phyloP scores from a whole-genome alignment of 2,113 vertebrate species.

The Gnathonemus echidnorhynchus region DNA sequence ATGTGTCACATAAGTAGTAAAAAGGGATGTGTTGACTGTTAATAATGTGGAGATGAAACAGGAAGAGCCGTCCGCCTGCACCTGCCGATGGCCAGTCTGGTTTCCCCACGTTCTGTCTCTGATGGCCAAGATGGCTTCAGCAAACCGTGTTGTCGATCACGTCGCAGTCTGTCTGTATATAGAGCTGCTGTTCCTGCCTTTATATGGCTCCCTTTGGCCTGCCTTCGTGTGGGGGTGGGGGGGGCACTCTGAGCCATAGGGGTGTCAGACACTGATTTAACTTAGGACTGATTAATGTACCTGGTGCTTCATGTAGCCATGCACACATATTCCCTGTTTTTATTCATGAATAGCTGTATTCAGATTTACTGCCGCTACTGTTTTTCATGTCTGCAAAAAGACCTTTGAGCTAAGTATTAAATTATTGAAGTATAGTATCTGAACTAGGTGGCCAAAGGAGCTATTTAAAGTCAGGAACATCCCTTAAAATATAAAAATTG shows the following conservation, averaged over 20 bases:
- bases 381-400: constrained; percentile 9
- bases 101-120: background rate
- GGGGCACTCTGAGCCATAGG: background rate
- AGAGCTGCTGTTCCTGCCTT: constrained; percentile 38
- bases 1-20: constrained; percentile 18
- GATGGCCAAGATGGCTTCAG: constrained; percentile 23
- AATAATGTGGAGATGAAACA: constrained; percentile 11
- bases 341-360: constrained; percentile 9
- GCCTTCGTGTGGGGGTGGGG: background rate
- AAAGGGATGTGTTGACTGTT: background rate
- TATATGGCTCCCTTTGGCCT: constrained; percentile 33
- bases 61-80: background rate
- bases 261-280: background rate
- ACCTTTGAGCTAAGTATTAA: background rate
- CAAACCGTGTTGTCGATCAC: constrained; percentile 32
- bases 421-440: constrained; percentile 3
- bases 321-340: constrained; percentile 1
- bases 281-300: background rate
- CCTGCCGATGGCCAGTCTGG: background rate
- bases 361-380: background rate
- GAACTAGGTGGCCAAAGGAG: constrained; percentile 30
- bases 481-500: constrained; percentile 30
- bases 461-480: constrained; percentile 41
- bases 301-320: background rate
- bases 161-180: constrained; percentile 39